A percentile compares a stretch with the other conserved stretches of the same genome.
Conservation (phyloP, 2,888 invertebrate species). For the Cantharis rufa region DNA sequence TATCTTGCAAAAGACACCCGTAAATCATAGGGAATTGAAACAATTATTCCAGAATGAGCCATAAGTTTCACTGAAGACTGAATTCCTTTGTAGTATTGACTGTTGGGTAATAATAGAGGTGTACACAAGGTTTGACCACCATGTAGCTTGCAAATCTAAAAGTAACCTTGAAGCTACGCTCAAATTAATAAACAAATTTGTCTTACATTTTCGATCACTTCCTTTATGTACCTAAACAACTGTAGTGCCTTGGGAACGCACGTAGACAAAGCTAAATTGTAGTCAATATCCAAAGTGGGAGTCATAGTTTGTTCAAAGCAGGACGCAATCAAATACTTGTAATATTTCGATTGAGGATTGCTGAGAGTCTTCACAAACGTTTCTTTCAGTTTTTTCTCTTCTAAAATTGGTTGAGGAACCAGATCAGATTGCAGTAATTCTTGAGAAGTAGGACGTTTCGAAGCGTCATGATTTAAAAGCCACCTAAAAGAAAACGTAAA, state of each 20-base stretch:
- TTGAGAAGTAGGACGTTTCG: conserved; percentile 80
- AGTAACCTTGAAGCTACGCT: not conserved
- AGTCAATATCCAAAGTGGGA: conserved; percentile 75
- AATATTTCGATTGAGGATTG: conserved; percentile 79
- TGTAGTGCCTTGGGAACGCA: conserved; percentile 53
- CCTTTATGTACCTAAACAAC: conserved; percentile 53
- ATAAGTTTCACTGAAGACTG: conserved; percentile 77
- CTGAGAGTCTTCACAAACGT: conserved; percentile 79
- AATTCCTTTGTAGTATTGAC: conserved; percentile 62
- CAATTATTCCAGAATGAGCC: conserved; percentile 84
- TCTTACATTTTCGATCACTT: conserved; percentile 49
- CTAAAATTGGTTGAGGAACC: conserved; percentile 84
- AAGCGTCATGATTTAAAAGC: conserved; percentile 85
- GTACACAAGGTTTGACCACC: conserved; percentile 80
- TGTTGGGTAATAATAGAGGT: conserved; percentile 79
- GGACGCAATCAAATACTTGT: conserved; percentile 69
- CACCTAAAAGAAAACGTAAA: conserved; percentile 56
- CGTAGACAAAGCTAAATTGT: conserved; percentile 67
- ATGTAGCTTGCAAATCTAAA: conserved; percentile 70
- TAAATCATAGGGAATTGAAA: conserved; percentile 84
- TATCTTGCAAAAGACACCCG: conserved; percentile 80
- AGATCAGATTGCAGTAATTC: conserved; percentile 82
- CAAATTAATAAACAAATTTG: not conserved
- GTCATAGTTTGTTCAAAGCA: conserved; percentile 61
- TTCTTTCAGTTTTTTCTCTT: conserved; percentile 83